A percentile compares a stretch with the other conserved stretches of the same genome.
Conservation (phyloP, 2,797 vertebrate genomes). For the Labeo calbasu region DNA sequence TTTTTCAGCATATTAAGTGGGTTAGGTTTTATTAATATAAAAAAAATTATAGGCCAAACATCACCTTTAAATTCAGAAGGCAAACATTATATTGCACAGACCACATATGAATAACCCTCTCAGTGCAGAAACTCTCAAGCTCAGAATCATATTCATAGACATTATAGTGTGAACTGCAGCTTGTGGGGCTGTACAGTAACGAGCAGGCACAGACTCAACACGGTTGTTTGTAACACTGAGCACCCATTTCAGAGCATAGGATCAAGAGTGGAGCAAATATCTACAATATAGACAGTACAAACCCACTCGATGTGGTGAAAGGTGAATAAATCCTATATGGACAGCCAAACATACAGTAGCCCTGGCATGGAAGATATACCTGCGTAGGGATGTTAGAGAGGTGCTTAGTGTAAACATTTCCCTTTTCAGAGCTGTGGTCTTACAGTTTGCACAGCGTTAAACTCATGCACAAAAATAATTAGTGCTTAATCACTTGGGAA, state of each 20-base stretch:
- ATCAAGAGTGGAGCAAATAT: slow-evolving; percentile 20
- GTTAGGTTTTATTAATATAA: background rate
- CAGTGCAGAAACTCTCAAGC: slow-evolving; percentile 7
- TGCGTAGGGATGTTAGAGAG: background rate
- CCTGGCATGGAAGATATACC: background rate
- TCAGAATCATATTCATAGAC: slow-evolving; percentile 28
- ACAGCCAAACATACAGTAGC: background rate
- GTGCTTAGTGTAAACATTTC: background rate
- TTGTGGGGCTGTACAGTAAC: background rate
- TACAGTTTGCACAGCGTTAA: background rate
- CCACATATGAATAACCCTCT: slow-evolving; percentile 12
- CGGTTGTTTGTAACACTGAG: slow-evolving; percentile 30
- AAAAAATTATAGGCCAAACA: background rate
- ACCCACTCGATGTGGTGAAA: slow-evolving; percentile 16
- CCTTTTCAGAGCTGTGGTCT: background rate
- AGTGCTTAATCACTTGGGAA: background rate
- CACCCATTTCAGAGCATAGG: slow-evolving; percentile 13
- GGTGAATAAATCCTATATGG: background rate
- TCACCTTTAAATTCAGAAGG: background rate
- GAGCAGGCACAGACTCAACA: slow-evolving; percentile 9
- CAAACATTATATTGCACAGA: background rate
- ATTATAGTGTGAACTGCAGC: slow-evolving; percentile 30
- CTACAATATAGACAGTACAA: slow-evolving; percentile 32
- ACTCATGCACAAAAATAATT: background rate
- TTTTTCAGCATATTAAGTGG: background rate